Conservation (phyloP, 2,797 vertebrate genomes). For the Okamejei kenojei region DNA sequence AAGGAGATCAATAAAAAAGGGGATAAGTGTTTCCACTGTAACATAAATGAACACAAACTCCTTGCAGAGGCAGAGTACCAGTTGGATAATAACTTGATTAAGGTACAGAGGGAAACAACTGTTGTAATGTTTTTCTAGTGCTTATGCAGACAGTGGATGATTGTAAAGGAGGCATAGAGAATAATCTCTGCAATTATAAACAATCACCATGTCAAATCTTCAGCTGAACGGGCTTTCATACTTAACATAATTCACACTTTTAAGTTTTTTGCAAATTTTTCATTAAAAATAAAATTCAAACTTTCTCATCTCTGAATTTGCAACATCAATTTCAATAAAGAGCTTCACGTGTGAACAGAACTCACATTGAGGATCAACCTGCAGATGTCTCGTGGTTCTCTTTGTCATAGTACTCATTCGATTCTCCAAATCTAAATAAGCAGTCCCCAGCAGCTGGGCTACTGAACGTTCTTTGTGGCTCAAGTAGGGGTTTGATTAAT, state of each 20-base stretch:
- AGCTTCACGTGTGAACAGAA: not conserved
- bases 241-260: not conserved
- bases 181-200: not conserved
- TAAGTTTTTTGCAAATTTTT: not conserved
- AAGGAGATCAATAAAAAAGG: slow-evolving; percentile 21
- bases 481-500: slow-evolving; percentile 25
- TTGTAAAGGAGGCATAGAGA: not conserved
- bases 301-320: not conserved
- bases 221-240: not conserved
- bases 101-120: not conserved
- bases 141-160: not conserved
- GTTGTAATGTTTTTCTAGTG: not conserved
- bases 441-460: slow-evolving; percentile 8
- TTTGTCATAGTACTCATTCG: slow-evolving; percentile 12
- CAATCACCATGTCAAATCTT: slow-evolving; percentile 3
- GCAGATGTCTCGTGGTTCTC: slow-evolving; percentile 23
- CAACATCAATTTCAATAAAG: not conserved
- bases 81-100: slow-evolving; percentile 11
- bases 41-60: not conserved
- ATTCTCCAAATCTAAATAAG: slow-evolving; percentile 27
- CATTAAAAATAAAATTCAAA: not conserved
- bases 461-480: slow-evolving; percentile 8
- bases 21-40: not conserved
- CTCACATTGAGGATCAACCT: slow-evolving; percentile 32
- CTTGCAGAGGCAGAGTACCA: not conserved